A percentile compares a stretch with the other conserved stretches of the same genome.
Conservation (phyloP, 2,797 vertebrate species). For the Acanthurus leucopareius region DNA sequence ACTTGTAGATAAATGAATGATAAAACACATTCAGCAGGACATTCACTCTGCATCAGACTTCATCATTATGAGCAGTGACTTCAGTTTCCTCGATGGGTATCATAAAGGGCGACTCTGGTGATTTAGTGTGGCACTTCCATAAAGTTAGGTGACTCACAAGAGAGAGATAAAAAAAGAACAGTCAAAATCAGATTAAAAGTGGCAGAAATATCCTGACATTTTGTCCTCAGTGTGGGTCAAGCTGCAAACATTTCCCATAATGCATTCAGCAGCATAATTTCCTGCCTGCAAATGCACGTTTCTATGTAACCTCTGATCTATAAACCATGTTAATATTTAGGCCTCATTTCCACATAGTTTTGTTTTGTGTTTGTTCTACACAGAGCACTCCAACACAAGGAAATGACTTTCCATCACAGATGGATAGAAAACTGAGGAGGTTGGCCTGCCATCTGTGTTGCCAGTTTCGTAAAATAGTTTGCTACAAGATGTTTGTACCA, state of each 20-base stretch:
- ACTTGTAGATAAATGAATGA: not conserved
- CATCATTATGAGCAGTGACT: not conserved
- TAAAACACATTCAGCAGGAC: not conserved
- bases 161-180: not conserved
- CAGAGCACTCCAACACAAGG: too few species aligned
- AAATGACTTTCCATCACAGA: too few species aligned
- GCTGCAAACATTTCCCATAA: conserved; percentile 15
- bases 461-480: too few species aligned
- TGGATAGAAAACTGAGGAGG: too few species aligned
- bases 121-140: not conserved
- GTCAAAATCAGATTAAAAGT: not conserved
- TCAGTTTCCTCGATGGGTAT: not conserved
- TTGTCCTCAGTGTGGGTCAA: not conserved
- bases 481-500: too few species aligned
- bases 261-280: not conserved
- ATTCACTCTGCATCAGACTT: not conserved
- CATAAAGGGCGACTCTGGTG: not conserved
- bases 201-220: not conserved
- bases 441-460: too few species aligned
- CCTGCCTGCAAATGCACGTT: not conserved
- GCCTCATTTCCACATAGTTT: too few species aligned
- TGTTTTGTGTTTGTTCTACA: too few species aligned
- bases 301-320: too few species aligned
- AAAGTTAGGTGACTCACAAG: not conserved
- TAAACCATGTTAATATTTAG: too few species aligned